phyloP scores from a whole-genome alignment of 2,113 vertebrate genomes.

The Chauna torquata region DNA sequence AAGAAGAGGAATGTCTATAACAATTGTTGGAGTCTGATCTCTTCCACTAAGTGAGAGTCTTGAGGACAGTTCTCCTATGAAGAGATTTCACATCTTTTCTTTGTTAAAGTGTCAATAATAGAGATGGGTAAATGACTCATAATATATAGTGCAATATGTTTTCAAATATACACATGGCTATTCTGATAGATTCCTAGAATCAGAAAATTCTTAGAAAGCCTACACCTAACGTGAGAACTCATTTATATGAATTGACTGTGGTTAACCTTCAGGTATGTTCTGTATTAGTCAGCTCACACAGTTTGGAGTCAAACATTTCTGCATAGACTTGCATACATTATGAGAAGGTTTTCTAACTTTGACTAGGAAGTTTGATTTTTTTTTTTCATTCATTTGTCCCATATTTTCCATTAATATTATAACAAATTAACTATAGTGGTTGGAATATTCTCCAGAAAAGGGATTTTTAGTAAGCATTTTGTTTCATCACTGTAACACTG shows the following conservation, averaged over 20 bases:
- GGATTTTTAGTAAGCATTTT: not conserved
- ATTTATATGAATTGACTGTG: not conserved
- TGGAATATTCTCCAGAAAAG: not conserved
- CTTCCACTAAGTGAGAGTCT: not conserved
- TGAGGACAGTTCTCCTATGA: not conserved
- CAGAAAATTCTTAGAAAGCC: not conserved
- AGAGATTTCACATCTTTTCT: not conserved
- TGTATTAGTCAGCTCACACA: not conserved
- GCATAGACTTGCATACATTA: not conserved
- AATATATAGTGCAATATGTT: not conserved
- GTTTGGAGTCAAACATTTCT: not conserved
- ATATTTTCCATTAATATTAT: not conserved
- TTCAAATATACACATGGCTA: not conserved
- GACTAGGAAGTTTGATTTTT: not conserved
- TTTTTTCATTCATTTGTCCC: not conserved
- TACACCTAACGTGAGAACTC: not conserved
- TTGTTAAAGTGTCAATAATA: not conserved
- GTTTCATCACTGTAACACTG: not conserved
- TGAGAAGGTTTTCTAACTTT: not conserved
- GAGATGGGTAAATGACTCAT: not conserved
- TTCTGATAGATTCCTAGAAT: not conserved
- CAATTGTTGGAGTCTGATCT: not conserved
- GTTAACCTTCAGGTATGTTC: not conserved
- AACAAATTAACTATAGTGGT: not conserved
- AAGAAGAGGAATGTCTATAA: not conserved